A percentile compares a stretch with the other conserved stretches of the same genome.
Evolutionary conservation across 2,888 invertebrate species (phyloP).

Genomic region (Galeopsomyia nigrocyanea): DNA sequence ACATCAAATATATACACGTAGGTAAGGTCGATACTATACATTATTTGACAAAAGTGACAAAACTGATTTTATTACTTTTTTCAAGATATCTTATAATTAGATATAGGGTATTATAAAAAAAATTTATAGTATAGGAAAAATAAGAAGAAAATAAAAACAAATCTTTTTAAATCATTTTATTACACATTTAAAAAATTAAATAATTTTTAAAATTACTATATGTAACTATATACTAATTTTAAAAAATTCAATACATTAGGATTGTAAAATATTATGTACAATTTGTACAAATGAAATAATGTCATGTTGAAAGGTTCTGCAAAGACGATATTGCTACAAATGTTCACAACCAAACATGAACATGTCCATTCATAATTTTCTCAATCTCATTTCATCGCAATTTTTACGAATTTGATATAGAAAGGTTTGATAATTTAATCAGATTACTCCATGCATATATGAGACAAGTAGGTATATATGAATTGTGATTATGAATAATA

Average conservation of each 20-base stretch:
- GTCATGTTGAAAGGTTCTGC: not conserved
- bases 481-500: not conserved
- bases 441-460: not conserved
- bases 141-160: not conserved
- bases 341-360: not conserved
- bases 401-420: conserved; percentile 3
- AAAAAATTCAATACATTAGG: conserved; percentile 18
- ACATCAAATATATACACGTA: not conserved
- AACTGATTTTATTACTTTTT: too few relatives aligned
- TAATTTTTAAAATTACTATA: conserved; percentile 36
- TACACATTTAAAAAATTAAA: conserved; percentile 44
- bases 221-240: conserved; percentile 24
- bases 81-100: too few relatives aligned
- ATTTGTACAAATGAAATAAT: conserved; percentile 27
- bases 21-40: not conserved
- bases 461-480: not conserved
- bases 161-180: conserved; percentile 26
- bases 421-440: conserved; percentile 19
- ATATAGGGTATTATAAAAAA: too few relatives aligned
- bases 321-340: not conserved
- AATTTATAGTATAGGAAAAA: not conserved
- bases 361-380: conserved; percentile 18
- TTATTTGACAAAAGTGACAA: too few relatives aligned
- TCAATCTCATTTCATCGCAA: conserved; percentile 20
- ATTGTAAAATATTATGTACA: conserved; percentile 25